Conservation (phyloP, 2,888 invertebrate species). For the Folsomia candida region DNA sequence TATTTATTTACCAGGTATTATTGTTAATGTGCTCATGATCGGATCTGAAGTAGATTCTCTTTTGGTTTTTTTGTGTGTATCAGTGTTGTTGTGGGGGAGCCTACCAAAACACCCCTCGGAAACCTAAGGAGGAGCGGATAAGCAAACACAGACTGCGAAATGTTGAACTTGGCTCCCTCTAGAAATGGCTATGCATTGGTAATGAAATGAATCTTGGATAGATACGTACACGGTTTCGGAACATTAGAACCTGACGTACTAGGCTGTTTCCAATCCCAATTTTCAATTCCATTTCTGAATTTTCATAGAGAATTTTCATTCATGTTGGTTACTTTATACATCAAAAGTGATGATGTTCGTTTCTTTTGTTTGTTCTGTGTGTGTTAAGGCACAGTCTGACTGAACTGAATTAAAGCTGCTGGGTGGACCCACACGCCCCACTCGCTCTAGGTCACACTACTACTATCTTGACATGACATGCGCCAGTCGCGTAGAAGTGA, state of each 20-base stretch:
- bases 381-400: conserved; percentile 51
- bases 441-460: conserved; percentile 40
- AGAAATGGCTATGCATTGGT: conserved; percentile 48
- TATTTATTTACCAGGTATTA: too few species aligned
- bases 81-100: conserved; percentile 51
- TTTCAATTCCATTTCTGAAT: not conserved
- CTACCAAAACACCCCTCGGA: conserved; percentile 48
- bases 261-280: conserved; percentile 19
- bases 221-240: conserved; percentile 35
- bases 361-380: conserved; percentile 52
- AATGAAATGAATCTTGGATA: conserved; percentile 39
- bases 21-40: conserved; percentile 6
- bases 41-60: conserved; percentile 49
- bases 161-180: conserved; percentile 47
- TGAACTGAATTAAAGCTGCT: conserved; percentile 39
- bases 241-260: too few species aligned
- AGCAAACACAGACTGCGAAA: conserved; percentile 34
- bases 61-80: conserved; percentile 51
- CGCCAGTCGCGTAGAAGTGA: conserved; percentile 51
- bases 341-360: conserved; percentile 49
- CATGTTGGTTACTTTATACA: too few species aligned
- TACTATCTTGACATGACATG: conserved; percentile 49
- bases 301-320: conserved; percentile 4
- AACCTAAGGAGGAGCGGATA: conserved; percentile 45
- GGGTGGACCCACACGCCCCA: conserved; percentile 50